These are phyloP conservation scores for Plotosus lineatus DNA, from an alignment of 2,113 vertebrate species.

Conservation along the genomic window DNA sequence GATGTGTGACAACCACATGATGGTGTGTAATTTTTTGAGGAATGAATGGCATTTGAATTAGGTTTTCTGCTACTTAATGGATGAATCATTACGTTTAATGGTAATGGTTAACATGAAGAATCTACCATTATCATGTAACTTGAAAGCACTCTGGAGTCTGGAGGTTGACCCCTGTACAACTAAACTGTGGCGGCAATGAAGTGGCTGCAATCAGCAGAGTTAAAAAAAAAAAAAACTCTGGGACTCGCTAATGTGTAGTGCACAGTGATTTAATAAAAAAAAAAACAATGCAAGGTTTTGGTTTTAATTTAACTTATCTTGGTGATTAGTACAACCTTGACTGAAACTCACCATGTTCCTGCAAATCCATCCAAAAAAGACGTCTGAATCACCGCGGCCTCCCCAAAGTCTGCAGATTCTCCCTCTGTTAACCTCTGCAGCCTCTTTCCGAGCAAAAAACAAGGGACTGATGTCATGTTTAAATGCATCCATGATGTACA, in stretches of 20 bases:
- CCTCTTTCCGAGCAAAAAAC: background rate
- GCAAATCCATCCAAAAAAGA: background rate
- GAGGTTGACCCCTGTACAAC: too few species aligned
- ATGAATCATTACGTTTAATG: too few species aligned
- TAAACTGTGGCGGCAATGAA: too few species aligned
- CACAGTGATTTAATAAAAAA: background rate
- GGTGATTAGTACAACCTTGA: background rate
- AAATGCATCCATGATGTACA: background rate
- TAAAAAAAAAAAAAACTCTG: background rate
- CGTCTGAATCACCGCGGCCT: background rate
- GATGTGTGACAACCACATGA: too few species aligned
- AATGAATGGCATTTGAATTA: too few species aligned
- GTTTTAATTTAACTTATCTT: background rate
- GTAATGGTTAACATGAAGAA: too few species aligned
- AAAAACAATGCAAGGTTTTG: background rate
- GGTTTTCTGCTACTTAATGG: too few species aligned
- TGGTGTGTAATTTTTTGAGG: too few species aligned
- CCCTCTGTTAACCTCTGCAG: background rate
- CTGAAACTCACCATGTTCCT: background rate
- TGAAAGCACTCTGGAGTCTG: too few species aligned
- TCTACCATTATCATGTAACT: too few species aligned
- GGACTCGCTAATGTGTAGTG: background rate
- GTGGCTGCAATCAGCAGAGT: background rate
- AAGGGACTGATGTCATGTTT: background rate
- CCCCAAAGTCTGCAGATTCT: background rate